Percentiles rank a stretch among this genome's conserved stretches.
phyloP scores from a whole-genome alignment of 2,797 vertebrate genomes.

The Jordanella pulchra region DNA sequence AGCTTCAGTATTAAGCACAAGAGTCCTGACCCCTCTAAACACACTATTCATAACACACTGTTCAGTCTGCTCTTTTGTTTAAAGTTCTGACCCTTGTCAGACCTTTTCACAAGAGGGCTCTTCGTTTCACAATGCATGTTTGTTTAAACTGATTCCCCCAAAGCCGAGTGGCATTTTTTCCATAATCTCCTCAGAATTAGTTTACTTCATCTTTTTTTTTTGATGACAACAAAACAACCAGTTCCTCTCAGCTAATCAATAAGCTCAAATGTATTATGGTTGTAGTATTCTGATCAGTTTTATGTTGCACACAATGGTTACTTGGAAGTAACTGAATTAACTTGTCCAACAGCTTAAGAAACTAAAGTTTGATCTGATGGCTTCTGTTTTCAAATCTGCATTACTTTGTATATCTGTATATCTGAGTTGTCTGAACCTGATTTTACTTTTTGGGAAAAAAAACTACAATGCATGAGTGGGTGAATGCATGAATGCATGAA shows the following conservation, averaged over 20 bases:
- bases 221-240: not conserved
- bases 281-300: not conserved
- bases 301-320: not conserved
- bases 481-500: not conserved
- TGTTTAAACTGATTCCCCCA: slow-evolving; percentile 35
- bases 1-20: slow-evolving; percentile 72
- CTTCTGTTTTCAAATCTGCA: not conserved
- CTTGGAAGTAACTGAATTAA: not conserved
- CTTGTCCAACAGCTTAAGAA: not conserved
- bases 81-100: slow-evolving; percentile 48
- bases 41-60: slow-evolving; percentile 53
- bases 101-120: slow-evolving; percentile 36
- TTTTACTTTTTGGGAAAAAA: not conserved
- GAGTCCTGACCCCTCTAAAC: slow-evolving; percentile 44
- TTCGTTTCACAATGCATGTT: slow-evolving; percentile 26
- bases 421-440: not conserved
- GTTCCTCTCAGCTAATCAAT: not conserved
- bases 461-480: not conserved
- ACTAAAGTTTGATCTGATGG: not conserved
- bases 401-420: not conserved
- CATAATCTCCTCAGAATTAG: slow-evolving; percentile 7
- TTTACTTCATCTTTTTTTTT: slow-evolving; percentile 7
- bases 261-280: not conserved
- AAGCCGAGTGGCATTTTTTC: slow-evolving; percentile 12
- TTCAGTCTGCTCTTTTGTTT: slow-evolving; percentile 50